A percentile compares a stretch with the other conserved stretches of the same genome.
These are phyloP conservation scores for Cyanoliseus patagonus DNA, from an alignment of 2,113 vertebrate species.

Conservation along the genomic window DNA sequence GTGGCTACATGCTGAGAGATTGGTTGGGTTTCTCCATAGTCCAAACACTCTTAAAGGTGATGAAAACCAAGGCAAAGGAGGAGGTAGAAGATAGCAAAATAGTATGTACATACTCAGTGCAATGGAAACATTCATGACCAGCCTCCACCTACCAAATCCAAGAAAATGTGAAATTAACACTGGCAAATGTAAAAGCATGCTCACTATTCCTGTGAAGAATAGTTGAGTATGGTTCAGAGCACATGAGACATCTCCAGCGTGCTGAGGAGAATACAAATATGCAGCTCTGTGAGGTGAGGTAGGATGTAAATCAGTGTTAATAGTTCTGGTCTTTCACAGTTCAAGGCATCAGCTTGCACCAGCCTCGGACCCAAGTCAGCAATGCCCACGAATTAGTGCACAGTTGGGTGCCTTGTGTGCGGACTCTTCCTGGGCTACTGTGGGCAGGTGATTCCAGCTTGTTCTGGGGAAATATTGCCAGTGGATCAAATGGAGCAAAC, in stretches of 20 bases:
- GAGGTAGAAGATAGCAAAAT: background rate
- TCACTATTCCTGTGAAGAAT: background rate
- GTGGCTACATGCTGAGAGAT: background rate
- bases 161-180: background rate
- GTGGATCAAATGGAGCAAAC: background rate
- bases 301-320: background rate
- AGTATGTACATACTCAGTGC: rapidly evolving
- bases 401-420: background rate
- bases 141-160: background rate
- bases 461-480: background rate
- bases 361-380: background rate
- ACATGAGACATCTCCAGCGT: background rate
- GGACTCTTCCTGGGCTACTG: background rate
- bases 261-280: background rate
- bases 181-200: background rate
- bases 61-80: background rate
- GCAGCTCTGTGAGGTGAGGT: background rate
- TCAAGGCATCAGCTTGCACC: background rate
- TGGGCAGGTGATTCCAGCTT: background rate
- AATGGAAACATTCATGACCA: background rate
- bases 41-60: background rate
- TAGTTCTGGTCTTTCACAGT: background rate
- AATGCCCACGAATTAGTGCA: background rate
- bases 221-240: background rate
- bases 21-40: background rate